A percentile compares a stretch with the other conserved stretches of the same genome.
phyloP scores from a whole-genome alignment of 2,888 invertebrate species.

The Orthosia gothica region DNA sequence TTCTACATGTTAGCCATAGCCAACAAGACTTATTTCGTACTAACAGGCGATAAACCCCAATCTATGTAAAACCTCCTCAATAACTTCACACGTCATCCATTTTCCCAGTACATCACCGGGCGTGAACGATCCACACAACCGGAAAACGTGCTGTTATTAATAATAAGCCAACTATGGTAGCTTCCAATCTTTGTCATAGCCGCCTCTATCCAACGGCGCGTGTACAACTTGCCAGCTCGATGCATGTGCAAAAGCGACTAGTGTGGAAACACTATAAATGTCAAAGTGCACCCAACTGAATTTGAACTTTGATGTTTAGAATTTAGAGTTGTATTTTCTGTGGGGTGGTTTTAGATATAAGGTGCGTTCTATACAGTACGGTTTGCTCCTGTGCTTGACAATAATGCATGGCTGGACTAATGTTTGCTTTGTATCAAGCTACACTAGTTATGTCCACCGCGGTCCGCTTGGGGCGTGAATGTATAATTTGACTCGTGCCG shows the following conservation, averaged over 20 bases:
- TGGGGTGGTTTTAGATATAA: constrained; percentile 61
- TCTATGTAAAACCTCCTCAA: constrained; percentile 32
- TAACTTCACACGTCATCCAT: constrained; percentile 63
- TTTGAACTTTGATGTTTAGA: constrained; percentile 18
- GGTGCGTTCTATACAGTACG: constrained; percentile 51
- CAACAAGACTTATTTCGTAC: not conserved
- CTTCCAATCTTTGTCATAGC: constrained; percentile 89
- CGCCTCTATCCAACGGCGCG: constrained; percentile 85
- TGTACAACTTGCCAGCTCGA: constrained; percentile 84
- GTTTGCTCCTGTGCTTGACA: constrained; percentile 88
- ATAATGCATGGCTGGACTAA: constrained; percentile 91
- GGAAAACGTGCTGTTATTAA: constrained; percentile 86
- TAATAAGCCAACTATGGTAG: constrained; percentile 84
- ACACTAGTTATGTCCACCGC: constrained; percentile 88
- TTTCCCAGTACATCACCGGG: constrained; percentile 64
- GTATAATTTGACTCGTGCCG: constrained; percentile 84
- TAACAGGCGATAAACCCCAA: constrained; percentile 7
- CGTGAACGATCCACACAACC: constrained; percentile 74
- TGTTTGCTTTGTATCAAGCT: constrained; percentile 90
- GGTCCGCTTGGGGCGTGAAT: constrained; percentile 88
- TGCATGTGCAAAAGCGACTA: constrained; percentile 82
- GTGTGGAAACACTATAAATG: constrained; percentile 66
- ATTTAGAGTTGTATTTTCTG: constrained; percentile 59
- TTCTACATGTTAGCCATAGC: not conserved
- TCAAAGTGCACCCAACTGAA: constrained; percentile 18